Conservation (phyloP, 1,140 invertebrate species). For the Scaptomyza montana region DNA sequence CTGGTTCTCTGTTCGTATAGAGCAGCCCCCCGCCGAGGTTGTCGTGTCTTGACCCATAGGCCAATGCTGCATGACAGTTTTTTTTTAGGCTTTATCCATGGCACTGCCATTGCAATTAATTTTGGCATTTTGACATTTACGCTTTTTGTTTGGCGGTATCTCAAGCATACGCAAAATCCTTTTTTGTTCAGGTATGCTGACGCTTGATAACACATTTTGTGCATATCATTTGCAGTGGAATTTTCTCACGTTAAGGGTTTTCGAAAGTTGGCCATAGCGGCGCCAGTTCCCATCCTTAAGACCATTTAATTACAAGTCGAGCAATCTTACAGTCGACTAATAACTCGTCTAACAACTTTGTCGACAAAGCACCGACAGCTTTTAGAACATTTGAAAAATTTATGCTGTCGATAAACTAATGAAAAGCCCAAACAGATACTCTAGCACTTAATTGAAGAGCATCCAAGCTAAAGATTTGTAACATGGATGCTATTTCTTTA, state of each 20-base stretch:
- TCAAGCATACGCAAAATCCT: constrained; percentile 73
- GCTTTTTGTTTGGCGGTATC: constrained; percentile 73
- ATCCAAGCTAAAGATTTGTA: constrained; percentile 52
- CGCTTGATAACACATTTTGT: constrained; percentile 72
- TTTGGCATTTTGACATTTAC: constrained; percentile 83
- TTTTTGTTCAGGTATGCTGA: constrained; percentile 74
- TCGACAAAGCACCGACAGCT: constrained; percentile 11
- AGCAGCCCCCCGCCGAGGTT: constrained; percentile 4
- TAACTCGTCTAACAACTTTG: constrained; percentile 57
- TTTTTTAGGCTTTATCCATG: constrained; percentile 57
- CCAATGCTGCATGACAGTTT: constrained; percentile 41
- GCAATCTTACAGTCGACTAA: constrained; percentile 39
- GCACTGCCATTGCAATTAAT: constrained; percentile 81
- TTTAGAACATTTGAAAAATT: constrained; percentile 68
- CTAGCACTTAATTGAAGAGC: constrained; percentile 62
- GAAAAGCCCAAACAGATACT: constrained; percentile 66
- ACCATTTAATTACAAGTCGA: constrained; percentile 65
- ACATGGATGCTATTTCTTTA: constrained; percentile 13
- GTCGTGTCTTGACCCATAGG: constrained; percentile 50
- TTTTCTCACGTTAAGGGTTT: constrained; percentile 76
- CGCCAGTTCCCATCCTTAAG: constrained; percentile 43
- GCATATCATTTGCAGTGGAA: constrained; percentile 70
- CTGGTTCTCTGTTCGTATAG: constrained; percentile 25
- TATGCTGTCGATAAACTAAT: constrained; percentile 73
- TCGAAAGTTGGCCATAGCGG: constrained; percentile 30